Evolutionary conservation across 2,888 invertebrate species (phyloP).

Genomic region (Drosophila testacea): DNA sequence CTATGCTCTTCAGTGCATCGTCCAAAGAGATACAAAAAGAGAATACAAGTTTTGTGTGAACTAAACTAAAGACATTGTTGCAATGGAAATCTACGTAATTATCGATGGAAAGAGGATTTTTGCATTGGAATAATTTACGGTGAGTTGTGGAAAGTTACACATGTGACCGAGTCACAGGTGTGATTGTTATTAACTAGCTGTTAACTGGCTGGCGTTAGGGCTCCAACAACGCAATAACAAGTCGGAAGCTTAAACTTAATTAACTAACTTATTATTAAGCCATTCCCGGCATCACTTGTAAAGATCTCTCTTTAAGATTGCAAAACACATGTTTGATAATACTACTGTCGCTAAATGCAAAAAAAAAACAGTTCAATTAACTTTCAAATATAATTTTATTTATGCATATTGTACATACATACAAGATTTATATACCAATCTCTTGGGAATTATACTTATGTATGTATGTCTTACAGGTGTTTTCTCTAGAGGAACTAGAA

Average conservation of each 20-base stretch:
- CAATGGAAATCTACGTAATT: slow-evolving; percentile 31
- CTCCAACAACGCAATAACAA: slow-evolving; percentile 8
- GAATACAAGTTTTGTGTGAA: background rate
- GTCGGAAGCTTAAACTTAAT: slow-evolving; percentile 18
- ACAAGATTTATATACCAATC: background rate
- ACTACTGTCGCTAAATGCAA: background rate
- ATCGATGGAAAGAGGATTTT: slow-evolving; percentile 12
- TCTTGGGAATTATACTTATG: background rate
- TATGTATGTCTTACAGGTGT: no score
- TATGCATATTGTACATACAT: background rate
- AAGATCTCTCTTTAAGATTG: slow-evolving; percentile 10
- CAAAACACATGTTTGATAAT: slow-evolving; percentile 1
- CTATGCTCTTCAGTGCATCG: slow-evolving; percentile 62
- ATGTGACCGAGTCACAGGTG: slow-evolving; percentile 64
- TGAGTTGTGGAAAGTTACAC: slow-evolving; percentile 57
- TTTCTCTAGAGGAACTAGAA: background rate
- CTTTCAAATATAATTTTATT: background rate
- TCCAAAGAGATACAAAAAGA: slow-evolving; percentile 14
- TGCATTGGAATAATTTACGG: slow-evolving; percentile 9
- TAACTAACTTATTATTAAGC: slow-evolving; percentile 16
- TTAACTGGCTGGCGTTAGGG: slow-evolving; percentile 41
- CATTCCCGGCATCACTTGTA: background rate
- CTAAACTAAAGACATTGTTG: slow-evolving; percentile 4
- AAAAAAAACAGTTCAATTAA: slow-evolving; percentile 3
- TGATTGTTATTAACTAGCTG: slow-evolving; percentile 52